Evolutionary conservation across 2,113 vertebrate species (phyloP).

Genomic region (Tupaia chinensis): DNA sequence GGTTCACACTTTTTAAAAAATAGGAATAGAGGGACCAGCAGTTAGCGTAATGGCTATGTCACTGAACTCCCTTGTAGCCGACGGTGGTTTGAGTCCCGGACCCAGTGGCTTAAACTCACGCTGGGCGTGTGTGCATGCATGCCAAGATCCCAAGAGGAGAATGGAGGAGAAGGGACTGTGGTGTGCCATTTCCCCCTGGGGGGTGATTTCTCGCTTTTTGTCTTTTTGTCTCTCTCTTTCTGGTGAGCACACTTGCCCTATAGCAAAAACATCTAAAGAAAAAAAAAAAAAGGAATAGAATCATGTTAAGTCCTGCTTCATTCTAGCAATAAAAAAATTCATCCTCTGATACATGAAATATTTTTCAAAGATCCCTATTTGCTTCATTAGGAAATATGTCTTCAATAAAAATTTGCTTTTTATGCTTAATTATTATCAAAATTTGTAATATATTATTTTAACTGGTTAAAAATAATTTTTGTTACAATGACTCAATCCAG

Average conservation of each 20-base stretch:
- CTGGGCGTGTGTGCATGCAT: no score
- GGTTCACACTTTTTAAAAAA: slow-evolving; percentile 17
- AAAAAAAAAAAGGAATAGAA: not conserved
- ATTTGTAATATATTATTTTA: slow-evolving; percentile 13
- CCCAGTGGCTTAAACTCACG: no score
- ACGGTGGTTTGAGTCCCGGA: no score
- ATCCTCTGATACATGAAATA: not conserved
- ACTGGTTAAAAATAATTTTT: slow-evolving; percentile 7
- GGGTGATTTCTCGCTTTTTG: no score
- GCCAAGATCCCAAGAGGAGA: no score
- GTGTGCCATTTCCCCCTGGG: no score
- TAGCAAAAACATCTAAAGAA: no score
- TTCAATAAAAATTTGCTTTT: slow-evolving; percentile 55
- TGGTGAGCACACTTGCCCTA: no score
- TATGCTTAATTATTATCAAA: slow-evolving; percentile 27
- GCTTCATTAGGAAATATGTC: slow-evolving; percentile 29
- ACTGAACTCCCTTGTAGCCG: no score
- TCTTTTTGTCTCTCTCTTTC: no score
- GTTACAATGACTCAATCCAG: not conserved
- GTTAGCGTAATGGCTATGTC: no score
- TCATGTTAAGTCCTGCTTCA: slow-evolving; percentile 8
- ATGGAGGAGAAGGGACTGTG: no score
- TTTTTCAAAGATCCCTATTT: slow-evolving; percentile 17
- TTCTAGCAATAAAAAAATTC: slow-evolving; percentile 16
- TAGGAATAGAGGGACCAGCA: not conserved